Base-by-base conservation (phyloP, 2,797 vertebrate genomes). In the Hybognathus amarus region DNA sequence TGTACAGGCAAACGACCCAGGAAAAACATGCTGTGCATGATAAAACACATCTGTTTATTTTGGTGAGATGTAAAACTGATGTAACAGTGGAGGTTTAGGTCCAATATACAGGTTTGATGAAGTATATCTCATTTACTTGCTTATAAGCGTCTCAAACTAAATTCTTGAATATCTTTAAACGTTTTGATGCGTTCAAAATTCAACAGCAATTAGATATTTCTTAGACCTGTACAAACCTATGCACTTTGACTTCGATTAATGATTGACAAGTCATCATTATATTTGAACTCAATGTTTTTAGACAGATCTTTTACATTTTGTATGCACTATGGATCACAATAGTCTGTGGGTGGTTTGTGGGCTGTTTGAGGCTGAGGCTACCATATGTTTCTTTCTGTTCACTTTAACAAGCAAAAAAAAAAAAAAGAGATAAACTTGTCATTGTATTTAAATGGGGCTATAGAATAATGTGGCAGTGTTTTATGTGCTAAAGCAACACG, bases 251-350 rank as follows among this genome's bases (percentile, higher is more conserved):
- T 18, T 56, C 22, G 22, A 40, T 59, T 38, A 59, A 59, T 24
- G 38, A 40, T 22, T 27, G 36, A 18, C n/a, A 59, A 76, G 13
- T 56, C 8, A 61, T 59, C 2, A 24, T 76, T 59, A 59, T 59
- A 42, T 76, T 76, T 61, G 24, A 76, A 42, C 36, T 1, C 54
- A 77, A 27, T 77, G 54, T 77, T 77, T 74, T 61, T 42, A 61
- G n/a, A 5, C 9, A 77, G 36, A 42, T 27, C 15, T 76, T 40
- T 24, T 1, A 5, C 0, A n/a, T n/a, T 22, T 75, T 13, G 7
- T 17, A 75, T 38, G 6, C 20, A 17, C 10, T 36, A 36, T 22
- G 11, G 47, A 54, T 74, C 70, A 52, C 45, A 54, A 42, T n/a
- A 61, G 5, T 42, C n/a, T 76, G 22, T 61, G 54, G 54, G 74